Percentiles rank a stretch among this genome's conserved stretches.
Conservation (phyloP, 2,797 vertebrate species). For the Sus cebifrons region DNA sequence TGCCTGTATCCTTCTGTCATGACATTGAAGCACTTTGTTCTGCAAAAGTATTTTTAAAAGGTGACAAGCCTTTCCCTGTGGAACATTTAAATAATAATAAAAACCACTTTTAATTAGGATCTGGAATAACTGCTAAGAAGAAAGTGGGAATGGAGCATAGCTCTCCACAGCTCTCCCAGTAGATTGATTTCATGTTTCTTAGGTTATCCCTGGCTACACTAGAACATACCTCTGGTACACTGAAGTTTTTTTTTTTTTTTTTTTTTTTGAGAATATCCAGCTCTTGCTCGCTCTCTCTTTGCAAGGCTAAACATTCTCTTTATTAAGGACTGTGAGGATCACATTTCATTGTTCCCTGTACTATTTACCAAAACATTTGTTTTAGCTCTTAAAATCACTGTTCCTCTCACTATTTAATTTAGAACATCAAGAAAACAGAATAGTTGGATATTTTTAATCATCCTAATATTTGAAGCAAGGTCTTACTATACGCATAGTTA, state of each 20-base stretch:
- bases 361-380: slow-evolving; percentile 33
- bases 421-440: neutral
- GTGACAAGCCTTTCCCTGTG: slow-evolving; percentile 73
- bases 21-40: slow-evolving; percentile 68
- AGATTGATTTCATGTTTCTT: neutral
- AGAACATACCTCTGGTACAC: neutral
- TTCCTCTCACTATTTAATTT: neutral
- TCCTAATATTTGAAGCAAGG: neutral
- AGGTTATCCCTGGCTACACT: neutral
- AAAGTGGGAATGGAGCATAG: neutral
- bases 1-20: slow-evolving; percentile 40
- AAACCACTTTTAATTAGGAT: slow-evolving; percentile 76
- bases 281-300: neutral
- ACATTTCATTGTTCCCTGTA: neutral
- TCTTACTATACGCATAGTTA: neutral
- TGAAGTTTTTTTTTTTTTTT: neutral
- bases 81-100: slow-evolving; percentile 79
- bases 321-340: neutral
- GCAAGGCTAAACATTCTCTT: neutral
- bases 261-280: slow-evolving; percentile 29
- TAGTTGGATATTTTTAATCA: neutral
- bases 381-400: neutral
- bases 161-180: neutral
- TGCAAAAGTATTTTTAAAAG: slow-evolving; percentile 79
- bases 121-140: slow-evolving; percentile 50